A percentile compares a stretch with the other conserved stretches of the same genome.
These are phyloP conservation scores for Meda fulgida DNA, from an alignment of 2,797 vertebrate species.

Conservation along the genomic window DNA sequence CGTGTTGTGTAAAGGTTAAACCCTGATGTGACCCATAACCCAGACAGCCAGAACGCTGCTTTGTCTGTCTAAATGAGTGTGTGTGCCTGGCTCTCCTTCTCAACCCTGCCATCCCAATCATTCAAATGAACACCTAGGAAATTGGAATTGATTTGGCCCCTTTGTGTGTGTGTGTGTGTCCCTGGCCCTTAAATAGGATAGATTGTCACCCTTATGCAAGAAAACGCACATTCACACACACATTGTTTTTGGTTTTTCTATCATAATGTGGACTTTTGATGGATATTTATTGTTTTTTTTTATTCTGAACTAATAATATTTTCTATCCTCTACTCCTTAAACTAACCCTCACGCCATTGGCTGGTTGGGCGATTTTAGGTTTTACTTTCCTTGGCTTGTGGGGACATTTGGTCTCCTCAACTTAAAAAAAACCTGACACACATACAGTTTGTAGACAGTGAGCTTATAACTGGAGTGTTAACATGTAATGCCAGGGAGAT, in stretches of 20 bases:
- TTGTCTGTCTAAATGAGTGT: conserved; percentile 41
- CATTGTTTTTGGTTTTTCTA: background rate
- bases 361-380: background rate
- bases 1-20: conserved; percentile 63
- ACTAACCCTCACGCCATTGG: background rate
- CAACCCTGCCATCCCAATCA: conserved; percentile 40
- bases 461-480: conserved; percentile 42
- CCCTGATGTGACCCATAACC: conserved; percentile 47
- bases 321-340: conserved; percentile 11
- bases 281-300: background rate
- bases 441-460: conserved; percentile 10
- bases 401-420: background rate
- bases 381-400: conserved; percentile 4
- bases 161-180: conserved; percentile 32
- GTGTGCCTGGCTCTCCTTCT: conserved; percentile 42
- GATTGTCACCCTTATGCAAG: conserved; percentile 34
- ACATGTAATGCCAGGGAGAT: conserved; percentile 58
- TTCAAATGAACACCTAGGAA: conserved; percentile 52
- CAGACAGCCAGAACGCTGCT: conserved; percentile 35
- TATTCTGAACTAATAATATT: conserved; percentile 8
- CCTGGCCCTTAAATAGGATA: conserved; percentile 42
- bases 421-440: background rate
- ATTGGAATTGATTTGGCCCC: conserved; percentile 50
- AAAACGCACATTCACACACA: background rate
- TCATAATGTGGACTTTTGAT: conserved; percentile 8